These are phyloP conservation scores for Conus ventricosus DNA, from an alignment of 1,140 invertebrate species.

Conservation along the genomic window DNA sequence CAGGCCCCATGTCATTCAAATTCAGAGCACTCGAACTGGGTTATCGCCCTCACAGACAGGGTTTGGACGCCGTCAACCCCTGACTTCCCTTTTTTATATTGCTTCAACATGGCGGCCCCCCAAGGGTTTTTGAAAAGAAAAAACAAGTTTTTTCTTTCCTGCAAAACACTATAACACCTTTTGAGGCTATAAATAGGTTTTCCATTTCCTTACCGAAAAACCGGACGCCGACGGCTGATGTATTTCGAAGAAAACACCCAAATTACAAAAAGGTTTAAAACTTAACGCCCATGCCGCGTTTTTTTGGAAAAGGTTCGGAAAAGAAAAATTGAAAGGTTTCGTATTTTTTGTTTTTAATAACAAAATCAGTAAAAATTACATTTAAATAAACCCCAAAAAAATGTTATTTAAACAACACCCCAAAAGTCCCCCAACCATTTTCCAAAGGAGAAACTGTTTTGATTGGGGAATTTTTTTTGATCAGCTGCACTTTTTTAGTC, in stretches of 20 bases:
- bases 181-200: background rate
- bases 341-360: background rate
- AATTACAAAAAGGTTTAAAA: slow-evolving; percentile 73
- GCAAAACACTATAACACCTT: slow-evolving; percentile 2
- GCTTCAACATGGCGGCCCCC: slow-evolving; percentile 70
- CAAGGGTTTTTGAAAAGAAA: slow-evolving; percentile 36
- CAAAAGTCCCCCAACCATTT: slow-evolving; percentile 32
- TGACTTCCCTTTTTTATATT: slow-evolving; percentile 63
- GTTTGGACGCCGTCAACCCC: background rate
- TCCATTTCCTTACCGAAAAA: slow-evolving; percentile 37
- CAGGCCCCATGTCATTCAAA: background rate
- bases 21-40: background rate
- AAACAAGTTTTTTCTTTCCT: slow-evolving; percentile 23
- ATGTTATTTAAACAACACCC: background rate
- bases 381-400: background rate
- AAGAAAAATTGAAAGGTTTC: background rate
- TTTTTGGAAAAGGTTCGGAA: slow-evolving; percentile 47
- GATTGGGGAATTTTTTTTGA: background rate
- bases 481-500: background rate
- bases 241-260: slow-evolving; percentile 62
- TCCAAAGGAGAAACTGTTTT: slow-evolving; percentile 27
- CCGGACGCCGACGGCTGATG: slow-evolving; percentile 24
- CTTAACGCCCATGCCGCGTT: slow-evolving; percentile 69
- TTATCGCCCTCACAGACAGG: slow-evolving; percentile 9
- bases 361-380: background rate